phyloP scores from a whole-genome alignment of 2,888 invertebrate species.

The Muschampia plurimacula region DNA sequence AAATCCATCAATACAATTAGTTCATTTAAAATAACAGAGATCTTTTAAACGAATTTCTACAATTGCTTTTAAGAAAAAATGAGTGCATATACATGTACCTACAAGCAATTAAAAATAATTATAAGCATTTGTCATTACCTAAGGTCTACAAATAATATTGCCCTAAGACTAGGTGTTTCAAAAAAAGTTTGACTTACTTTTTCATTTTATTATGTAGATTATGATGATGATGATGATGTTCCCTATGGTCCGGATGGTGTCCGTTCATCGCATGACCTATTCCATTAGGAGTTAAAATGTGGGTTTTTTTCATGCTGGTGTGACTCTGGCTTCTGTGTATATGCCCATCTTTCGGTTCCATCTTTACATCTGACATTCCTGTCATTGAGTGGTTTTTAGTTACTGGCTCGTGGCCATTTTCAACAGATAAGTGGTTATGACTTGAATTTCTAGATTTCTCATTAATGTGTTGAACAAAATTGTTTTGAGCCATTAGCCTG shows the following conservation, averaged over 20 bases:
- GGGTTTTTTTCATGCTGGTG: constrained; percentile 74
- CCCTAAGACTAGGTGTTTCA: not conserved
- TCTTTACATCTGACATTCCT: constrained; percentile 43
- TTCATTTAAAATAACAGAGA: too few relatives aligned
- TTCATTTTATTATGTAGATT: constrained; percentile 65
- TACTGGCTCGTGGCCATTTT: constrained; percentile 63
- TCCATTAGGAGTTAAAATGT: constrained; percentile 68
- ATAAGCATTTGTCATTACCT: too few relatives aligned
- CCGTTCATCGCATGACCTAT: constrained; percentile 63
- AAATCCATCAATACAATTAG: too few relatives aligned
- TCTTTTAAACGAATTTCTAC: too few relatives aligned
- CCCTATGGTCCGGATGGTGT: constrained; percentile 59
- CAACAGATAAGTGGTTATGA: constrained; percentile 73
- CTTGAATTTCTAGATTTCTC: constrained; percentile 72
- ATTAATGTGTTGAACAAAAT: constrained; percentile 78
- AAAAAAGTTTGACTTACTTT: constrained; percentile 60
- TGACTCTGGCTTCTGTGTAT: constrained; percentile 79
- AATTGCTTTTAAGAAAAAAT: too few relatives aligned
- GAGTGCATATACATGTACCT: too few relatives aligned
- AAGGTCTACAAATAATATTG: too few relatives aligned
- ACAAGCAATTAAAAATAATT: too few relatives aligned
- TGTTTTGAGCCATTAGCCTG: constrained; percentile 78
- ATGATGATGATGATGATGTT: constrained; percentile 46
- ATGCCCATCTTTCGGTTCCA: constrained; percentile 54
- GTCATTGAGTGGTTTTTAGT: constrained; percentile 47